Percentiles rank a stretch among this genome's conserved stretches.
phyloP scores from a whole-genome alignment of 2,113 vertebrate species.

The Aptenodytes patagonicus region DNA sequence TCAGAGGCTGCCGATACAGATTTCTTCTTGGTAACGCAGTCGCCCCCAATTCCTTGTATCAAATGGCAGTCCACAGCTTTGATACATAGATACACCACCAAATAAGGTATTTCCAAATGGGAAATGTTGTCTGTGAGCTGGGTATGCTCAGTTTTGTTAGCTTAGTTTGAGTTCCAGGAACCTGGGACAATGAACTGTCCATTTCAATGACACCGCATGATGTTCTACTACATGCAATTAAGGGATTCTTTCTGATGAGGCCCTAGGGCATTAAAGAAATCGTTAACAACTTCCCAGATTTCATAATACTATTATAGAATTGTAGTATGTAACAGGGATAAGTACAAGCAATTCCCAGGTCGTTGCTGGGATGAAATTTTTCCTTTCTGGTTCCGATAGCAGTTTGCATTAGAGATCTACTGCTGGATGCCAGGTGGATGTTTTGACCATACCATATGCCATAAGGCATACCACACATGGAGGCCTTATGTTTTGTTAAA shows the following conservation, averaged over 20 bases:
- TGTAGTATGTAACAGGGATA: background rate
- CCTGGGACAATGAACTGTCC: background rate
- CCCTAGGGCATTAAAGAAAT: background rate
- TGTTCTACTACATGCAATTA: background rate
- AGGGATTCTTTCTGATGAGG: background rate
- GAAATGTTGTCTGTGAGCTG: background rate
- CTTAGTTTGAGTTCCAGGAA: background rate
- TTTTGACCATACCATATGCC: background rate
- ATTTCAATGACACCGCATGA: background rate
- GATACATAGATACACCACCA: background rate
- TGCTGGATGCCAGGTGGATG: background rate
- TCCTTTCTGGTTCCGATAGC: background rate
- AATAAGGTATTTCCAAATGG: background rate
- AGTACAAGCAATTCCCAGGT: background rate
- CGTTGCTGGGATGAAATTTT: background rate
- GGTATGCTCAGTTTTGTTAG: background rate
- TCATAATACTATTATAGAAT: background rate
- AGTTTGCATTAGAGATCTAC: background rate
- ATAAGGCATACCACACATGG: background rate
- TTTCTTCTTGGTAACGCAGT: background rate
- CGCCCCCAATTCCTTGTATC: background rate
- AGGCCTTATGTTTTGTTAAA: background rate
- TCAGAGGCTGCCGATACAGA: background rate
- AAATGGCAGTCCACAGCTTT: background rate
- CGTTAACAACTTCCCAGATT: background rate